A percentile compares a stretch with the other conserved stretches of the same genome.
phyloP scores from a whole-genome alignment of 2,888 invertebrate species.

The Drosophila acutilabella region DNA sequence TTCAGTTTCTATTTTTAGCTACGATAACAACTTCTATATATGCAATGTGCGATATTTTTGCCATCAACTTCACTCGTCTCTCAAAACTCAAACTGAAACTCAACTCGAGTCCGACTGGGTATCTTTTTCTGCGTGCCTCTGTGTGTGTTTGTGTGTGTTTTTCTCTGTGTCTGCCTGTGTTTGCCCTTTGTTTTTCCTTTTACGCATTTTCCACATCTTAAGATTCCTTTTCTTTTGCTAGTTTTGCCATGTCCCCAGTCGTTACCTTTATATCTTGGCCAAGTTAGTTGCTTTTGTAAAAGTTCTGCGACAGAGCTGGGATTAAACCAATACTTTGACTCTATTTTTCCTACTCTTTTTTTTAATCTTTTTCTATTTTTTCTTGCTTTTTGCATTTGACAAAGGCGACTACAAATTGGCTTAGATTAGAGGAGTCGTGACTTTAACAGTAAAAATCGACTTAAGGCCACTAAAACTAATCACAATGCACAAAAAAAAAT shows the following conservation, averaged over 20 bases:
- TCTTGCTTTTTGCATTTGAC: constrained; percentile 7
- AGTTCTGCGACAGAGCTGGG: constrained; percentile 34
- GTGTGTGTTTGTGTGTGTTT: not conserved
- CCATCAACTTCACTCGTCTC: constrained; percentile 27
- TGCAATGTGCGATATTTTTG: constrained; percentile 65
- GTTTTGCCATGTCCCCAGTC: not conserved
- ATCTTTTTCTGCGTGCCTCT: not conserved
- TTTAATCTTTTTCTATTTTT: constrained; percentile 7
- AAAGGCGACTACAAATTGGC: constrained; percentile 56
- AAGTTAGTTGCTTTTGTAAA: constrained; percentile 21
- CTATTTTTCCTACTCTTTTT: not conserved
- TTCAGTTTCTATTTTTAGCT: constrained; percentile 74
- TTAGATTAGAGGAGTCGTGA: constrained; percentile 54
- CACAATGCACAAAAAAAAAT: constrained; percentile 23
- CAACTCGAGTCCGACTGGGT: constrained; percentile 8
- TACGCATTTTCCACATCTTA: constrained; percentile 35
- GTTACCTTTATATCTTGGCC: not conserved
- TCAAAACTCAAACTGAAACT: constrained; percentile 31
- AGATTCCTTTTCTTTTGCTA: constrained; percentile 23
- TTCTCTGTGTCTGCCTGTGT: not conserved
- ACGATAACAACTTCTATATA: constrained; percentile 60
- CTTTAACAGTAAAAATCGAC: constrained; percentile 46
- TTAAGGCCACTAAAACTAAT: constrained; percentile 45
- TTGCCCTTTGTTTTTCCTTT: constrained; percentile 31
- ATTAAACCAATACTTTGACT: constrained; percentile 35